These are phyloP conservation scores for Smutsia temminckii DNA, from an alignment of 2,797 vertebrate species.

Conservation along the genomic window DNA sequence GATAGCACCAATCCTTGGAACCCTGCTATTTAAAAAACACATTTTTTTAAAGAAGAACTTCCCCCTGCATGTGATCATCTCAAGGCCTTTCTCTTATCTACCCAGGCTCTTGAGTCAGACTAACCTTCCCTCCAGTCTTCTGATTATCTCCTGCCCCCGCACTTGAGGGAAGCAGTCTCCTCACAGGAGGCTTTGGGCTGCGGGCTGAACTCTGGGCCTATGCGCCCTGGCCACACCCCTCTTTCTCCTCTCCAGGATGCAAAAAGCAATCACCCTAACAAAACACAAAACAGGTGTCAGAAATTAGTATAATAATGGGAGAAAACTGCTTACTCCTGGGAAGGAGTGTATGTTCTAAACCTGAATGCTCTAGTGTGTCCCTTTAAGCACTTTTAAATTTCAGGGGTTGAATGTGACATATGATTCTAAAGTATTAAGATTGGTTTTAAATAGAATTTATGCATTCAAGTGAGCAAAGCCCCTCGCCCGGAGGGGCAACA, in stretches of 20 bases:
- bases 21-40: background rate
- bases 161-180: background rate
- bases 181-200: background rate
- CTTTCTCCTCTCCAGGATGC: background rate
- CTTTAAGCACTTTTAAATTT: background rate
- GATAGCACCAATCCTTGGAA: background rate
- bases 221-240: accelerated
- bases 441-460: background rate
- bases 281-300: background rate
- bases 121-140: background rate
- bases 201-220: background rate
- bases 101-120: background rate
- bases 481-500: background rate
- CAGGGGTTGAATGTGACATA: background rate
- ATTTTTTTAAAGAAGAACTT: background rate
- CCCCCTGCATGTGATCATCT: background rate
- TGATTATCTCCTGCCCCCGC: background rate
- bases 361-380: background rate
- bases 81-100: background rate
- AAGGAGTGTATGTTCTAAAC: background rate
- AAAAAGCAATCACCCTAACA: background rate
- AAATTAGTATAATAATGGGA: background rate
- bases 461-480: background rate
- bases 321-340: background rate
- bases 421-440: background rate